Percentiles rank a stretch among this genome's conserved stretches.
These are phyloP conservation scores for Lithophane leautieri DNA, from an alignment of 2,888 invertebrate genomes.

Conservation along the genomic window DNA sequence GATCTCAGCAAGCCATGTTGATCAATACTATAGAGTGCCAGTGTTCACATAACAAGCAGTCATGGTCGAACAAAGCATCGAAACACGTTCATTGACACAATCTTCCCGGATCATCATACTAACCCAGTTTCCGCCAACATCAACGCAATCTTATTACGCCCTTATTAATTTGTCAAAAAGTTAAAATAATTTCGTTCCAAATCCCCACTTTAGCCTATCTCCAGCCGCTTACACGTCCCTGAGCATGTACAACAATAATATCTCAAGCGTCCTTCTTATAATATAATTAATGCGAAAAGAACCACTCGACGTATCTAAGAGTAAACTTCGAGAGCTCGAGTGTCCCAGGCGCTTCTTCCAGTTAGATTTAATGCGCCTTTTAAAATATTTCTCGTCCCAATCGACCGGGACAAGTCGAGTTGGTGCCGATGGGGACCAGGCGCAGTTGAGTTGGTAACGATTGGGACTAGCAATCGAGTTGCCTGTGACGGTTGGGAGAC, in stretches of 20 bases:
- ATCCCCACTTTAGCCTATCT: conserved; percentile 36
- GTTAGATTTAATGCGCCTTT: conserved; percentile 70
- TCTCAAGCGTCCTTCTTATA: conserved; percentile 58
- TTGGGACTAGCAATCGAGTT: conserved; percentile 26
- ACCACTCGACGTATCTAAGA: conserved; percentile 54
- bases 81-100: conserved; percentile 14
- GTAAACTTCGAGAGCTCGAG: conserved; percentile 59
- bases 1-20: background rate
- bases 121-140: conserved; percentile 10
- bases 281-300: conserved; percentile 69
- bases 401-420: conserved; percentile 50
- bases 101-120: background rate
- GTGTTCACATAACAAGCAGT: background rate
- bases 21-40: background rate
- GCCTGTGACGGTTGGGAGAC: conserved; percentile 42
- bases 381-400: conserved; percentile 69
- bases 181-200: conserved; percentile 28
- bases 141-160: conserved; percentile 9
- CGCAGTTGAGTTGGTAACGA: conserved; percentile 34
- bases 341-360: conserved; percentile 41
- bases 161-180: conserved; percentile 39
- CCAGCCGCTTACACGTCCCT: conserved; percentile 58
- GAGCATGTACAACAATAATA: conserved; percentile 59
- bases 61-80: background rate
- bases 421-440: conserved; percentile 41